Evolutionary conservation across 2,888 invertebrate genomes (phyloP).

Genomic region (Rutpela maculata): DNA sequence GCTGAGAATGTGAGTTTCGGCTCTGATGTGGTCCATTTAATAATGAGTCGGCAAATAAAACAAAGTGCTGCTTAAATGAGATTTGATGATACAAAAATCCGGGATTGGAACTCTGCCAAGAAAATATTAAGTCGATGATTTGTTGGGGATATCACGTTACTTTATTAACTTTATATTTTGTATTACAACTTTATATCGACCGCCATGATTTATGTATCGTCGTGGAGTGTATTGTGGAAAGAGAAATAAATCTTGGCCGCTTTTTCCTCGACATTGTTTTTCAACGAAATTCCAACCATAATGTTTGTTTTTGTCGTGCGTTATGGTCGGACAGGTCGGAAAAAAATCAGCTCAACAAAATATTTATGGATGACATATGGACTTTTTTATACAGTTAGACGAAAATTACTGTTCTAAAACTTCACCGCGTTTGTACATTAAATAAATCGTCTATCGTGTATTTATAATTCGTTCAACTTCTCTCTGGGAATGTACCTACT

Average conservation of each 20-base stretch:
- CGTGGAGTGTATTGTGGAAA: constrained; percentile 14
- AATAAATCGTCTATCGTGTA: not conserved
- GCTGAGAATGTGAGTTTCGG: constrained; percentile 25
- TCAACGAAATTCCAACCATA: not conserved
- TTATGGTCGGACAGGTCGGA: not conserved
- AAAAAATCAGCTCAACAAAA: constrained; percentile 23
- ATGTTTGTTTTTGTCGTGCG: constrained; percentile 15
- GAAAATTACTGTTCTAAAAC: not conserved
- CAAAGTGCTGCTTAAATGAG: constrained; percentile 40
- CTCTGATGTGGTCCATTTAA: constrained; percentile 48
- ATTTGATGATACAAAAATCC: constrained; percentile 38
- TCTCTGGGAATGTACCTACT: constrained; percentile 19
- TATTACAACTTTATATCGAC: constrained; percentile 37
- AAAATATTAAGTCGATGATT: constrained; percentile 46
- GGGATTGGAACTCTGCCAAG: constrained; percentile 44
- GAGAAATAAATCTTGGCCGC: constrained; percentile 31
- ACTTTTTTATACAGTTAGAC: not conserved
- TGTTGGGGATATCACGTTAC: constrained; percentile 45
- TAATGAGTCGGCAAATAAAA: constrained; percentile 46
- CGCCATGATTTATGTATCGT: constrained; percentile 35
- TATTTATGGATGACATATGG: constrained; percentile 25
- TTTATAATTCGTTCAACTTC: constrained; percentile 1
- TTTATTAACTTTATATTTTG: constrained; percentile 42
- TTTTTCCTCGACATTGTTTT: constrained; percentile 28
- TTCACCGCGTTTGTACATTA: constrained; percentile 1